Percentiles rank a stretch among this genome's conserved stretches.
Conservation (phyloP, 2,113 vertebrate species). For the Hymenochirus boettgeri region DNA sequence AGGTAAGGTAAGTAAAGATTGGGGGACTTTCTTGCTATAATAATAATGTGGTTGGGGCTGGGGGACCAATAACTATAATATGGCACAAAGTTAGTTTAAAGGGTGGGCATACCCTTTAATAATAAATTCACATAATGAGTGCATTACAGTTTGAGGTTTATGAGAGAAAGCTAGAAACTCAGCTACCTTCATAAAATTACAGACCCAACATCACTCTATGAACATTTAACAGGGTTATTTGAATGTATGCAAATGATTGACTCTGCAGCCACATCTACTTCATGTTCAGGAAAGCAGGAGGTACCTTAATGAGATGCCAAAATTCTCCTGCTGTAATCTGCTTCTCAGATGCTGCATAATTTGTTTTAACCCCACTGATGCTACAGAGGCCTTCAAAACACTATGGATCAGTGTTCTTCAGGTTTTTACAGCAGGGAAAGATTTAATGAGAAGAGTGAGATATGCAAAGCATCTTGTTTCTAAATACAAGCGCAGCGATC, state of each 20-base stretch:
- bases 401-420: slow-evolving; percentile 24
- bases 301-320: slow-evolving; percentile 37
- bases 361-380: slow-evolving; percentile 37
- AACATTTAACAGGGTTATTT: slow-evolving; percentile 37
- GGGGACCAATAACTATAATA: too few species aligned
- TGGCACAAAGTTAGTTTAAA: too few species aligned
- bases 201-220: slow-evolving; percentile 2
- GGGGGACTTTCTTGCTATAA: too few species aligned
- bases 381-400: slow-evolving; percentile 30
- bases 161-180: too few species aligned
- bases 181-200: too few species aligned
- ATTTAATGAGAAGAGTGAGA: slow-evolving; percentile 32
- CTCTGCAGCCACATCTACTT: slow-evolving; percentile 32
- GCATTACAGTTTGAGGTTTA: too few species aligned
- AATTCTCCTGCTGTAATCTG: slow-evolving; percentile 26
- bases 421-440: slow-evolving; percentile 26
- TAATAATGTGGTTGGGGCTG: too few species aligned
- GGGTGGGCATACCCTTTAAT: too few species aligned
- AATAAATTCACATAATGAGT: too few species aligned
- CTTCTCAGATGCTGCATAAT: slow-evolving; percentile 36
- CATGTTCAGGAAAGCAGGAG: slow-evolving; percentile 36
- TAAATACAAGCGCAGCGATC: slow-evolving; percentile 11
- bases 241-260: slow-evolving; percentile 37
- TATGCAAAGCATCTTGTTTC: slow-evolving; percentile 20
- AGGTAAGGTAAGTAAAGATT: too few species aligned